Conservation (phyloP, 2,797 vertebrate genomes). For the Salmo trutta region DNA sequence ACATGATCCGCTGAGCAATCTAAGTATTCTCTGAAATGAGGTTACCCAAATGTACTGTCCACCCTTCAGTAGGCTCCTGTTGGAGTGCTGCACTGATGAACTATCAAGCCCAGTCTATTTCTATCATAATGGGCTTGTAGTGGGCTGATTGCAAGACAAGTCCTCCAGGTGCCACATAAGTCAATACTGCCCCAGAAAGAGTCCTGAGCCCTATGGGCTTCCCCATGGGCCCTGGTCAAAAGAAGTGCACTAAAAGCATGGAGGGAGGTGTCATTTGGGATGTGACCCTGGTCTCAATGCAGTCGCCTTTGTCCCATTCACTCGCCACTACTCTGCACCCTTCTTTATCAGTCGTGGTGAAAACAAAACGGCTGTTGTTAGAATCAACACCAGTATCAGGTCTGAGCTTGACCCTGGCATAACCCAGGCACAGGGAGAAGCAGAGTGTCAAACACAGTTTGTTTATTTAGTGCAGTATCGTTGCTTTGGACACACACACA, state of each 20-base stretch:
- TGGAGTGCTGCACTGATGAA: background rate
- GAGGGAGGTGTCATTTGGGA: background rate
- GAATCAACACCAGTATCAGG: background rate
- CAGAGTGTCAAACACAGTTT: background rate
- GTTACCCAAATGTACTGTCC: background rate
- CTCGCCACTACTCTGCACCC: background rate
- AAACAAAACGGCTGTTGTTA: background rate
- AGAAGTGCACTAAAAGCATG: background rate
- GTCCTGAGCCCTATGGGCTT: background rate
- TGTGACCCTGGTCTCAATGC: background rate
- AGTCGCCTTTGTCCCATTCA: background rate
- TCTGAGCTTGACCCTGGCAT: background rate
- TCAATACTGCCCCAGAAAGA: background rate
- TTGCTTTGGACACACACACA: too few relatives aligned
- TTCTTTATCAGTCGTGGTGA: background rate
- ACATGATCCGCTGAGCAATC: background rate
- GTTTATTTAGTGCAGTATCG: background rate
- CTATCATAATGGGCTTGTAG: background rate
- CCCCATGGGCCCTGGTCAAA: background rate
- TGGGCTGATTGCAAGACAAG: background rate
- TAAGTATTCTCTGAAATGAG: background rate
- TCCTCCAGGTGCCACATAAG: background rate
- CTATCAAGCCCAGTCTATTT: background rate
- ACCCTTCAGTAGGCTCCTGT: background rate
- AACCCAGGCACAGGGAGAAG: background rate